Evolutionary conservation across 92 coral and sea anemone species (phyloP).

Genomic region (Phenganax subtilis): DNA sequence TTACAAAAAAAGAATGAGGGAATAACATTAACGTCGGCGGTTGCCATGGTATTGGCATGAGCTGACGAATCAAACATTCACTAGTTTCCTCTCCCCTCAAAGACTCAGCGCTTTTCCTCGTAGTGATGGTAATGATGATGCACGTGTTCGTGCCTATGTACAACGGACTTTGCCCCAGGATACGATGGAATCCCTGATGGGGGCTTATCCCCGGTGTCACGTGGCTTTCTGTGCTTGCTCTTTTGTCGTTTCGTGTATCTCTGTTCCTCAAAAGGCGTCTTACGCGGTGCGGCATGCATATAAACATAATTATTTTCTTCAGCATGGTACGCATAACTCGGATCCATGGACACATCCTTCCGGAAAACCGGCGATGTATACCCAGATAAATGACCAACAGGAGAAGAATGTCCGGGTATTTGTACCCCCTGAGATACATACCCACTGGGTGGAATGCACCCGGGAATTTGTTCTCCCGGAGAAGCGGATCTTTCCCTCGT

Average conservation of each 20-base stretch:
- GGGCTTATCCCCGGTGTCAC: conserved; percentile 54
- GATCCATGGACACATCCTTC: conserved; percentile 15
- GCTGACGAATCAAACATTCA: neutral
- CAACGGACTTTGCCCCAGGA: conserved; percentile 55
- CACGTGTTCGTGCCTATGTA: conserved; percentile 84
- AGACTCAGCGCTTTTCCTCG: conserved; percentile 28
- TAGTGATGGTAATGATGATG: conserved; percentile 98
- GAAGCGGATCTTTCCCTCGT: conserved; percentile 17
- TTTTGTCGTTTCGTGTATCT: conserved; percentile 50
- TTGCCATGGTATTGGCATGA: conserved; percentile 6
- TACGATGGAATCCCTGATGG: conserved; percentile 53
- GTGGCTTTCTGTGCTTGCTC: conserved; percentile 51
- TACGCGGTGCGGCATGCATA: conserved; percentile 63
- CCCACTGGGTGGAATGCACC: neutral
- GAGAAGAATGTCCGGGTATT: conserved; percentile 20
- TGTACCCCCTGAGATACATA: conserved; percentile 21
- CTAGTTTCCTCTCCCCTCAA: neutral
- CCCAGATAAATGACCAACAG: conserved; percentile 12
- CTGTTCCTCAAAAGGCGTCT: conserved; percentile 57
- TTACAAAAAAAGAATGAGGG: neutral
- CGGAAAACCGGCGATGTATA: conserved; percentile 11
- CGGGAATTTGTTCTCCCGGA: conserved; percentile 10
- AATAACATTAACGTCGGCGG: neutral
- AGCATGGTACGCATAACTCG: conserved; percentile 67
- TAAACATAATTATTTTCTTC: conserved; percentile 59